A percentile compares a stretch with the other conserved stretches of the same genome.
These are phyloP conservation scores for Brachirus orientalis DNA, from an alignment of 2,113 vertebrate genomes.

Conservation along the genomic window DNA sequence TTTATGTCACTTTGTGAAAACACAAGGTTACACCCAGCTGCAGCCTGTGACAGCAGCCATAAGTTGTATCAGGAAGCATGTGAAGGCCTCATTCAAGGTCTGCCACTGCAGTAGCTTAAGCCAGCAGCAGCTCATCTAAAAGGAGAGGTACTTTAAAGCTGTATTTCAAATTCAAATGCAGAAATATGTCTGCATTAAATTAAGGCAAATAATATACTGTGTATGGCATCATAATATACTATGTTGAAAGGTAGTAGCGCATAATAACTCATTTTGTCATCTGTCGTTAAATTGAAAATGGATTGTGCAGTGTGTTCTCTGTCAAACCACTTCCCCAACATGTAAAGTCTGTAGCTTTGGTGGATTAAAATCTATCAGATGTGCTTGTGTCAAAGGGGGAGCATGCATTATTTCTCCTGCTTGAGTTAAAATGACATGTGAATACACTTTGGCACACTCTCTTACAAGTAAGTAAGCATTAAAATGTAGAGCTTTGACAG, in stretches of 20 bases:
- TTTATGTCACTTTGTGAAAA: conserved; percentile 20
- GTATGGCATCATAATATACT: conserved; percentile 47
- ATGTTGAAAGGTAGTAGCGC: conserved; percentile 42
- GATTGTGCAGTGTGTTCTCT: conserved; percentile 28
- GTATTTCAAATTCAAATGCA: conserved; percentile 69
- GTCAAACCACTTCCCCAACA: conserved; percentile 36
- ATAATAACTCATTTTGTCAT: conserved; percentile 57
- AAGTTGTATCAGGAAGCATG: conserved; percentile 53
- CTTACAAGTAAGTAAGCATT: background rate
- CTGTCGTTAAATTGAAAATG: conserved; percentile 51
- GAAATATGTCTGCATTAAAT: conserved; percentile 66
- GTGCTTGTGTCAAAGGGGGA: conserved; percentile 2
- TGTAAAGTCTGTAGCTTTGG: background rate
- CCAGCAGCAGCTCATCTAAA: conserved; percentile 68
- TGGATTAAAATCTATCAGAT: conserved; percentile 11
- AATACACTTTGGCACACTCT: conserved; percentile 1
- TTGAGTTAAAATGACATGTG: conserved; percentile 1
- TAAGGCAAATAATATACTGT: conserved; percentile 51
- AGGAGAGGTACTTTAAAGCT: conserved; percentile 58
- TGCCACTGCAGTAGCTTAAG: conserved; percentile 71
- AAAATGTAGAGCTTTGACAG: conserved; percentile 28
- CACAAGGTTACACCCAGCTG: conserved; percentile 20
- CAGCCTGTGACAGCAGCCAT: conserved; percentile 55
- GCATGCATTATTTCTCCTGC: too few species aligned
- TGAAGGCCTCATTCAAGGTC: conserved; percentile 64